Evolutionary conservation across 2,113 vertebrate genomes (phyloP).

Genomic region (Damaliscus lunatus): DNA sequence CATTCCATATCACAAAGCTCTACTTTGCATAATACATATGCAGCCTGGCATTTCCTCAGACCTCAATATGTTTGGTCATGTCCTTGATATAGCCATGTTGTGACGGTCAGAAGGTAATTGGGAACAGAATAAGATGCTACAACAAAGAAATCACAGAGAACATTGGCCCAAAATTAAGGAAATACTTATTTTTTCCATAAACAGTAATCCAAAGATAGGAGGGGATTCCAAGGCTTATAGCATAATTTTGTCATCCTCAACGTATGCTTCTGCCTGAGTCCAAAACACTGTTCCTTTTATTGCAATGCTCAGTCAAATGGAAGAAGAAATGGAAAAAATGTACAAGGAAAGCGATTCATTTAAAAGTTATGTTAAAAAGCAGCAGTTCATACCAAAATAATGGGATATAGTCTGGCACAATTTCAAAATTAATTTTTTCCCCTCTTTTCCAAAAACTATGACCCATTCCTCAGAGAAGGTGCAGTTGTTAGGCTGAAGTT

Average conservation of each 20-base stretch:
- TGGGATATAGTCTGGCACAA: not conserved
- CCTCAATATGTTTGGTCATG: not conserved
- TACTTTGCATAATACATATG: not conserved
- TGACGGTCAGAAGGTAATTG: not conserved
- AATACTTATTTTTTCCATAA: not conserved
- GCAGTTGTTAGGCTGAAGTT: not conserved
- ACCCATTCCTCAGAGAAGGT: not conserved
- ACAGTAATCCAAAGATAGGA: not conserved
- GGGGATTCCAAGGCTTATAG: not conserved
- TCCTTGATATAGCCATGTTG: not conserved
- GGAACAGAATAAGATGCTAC: not conserved
- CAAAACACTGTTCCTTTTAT: not conserved
- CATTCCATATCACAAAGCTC: not conserved
- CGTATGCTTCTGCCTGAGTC: not conserved
- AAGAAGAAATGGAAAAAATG: not conserved
- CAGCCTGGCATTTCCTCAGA: not conserved
- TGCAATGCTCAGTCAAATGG: not conserved
- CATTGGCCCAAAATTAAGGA: not conserved
- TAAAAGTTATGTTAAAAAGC: not conserved
- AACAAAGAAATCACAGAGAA: not conserved
- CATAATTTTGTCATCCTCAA: not conserved
- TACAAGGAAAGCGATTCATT: not conserved
- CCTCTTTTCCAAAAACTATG: not conserved
- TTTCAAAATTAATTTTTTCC: not conserved
- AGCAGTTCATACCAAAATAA: not conserved